A percentile compares a stretch with the other conserved stretches of the same genome.
Conservation (phyloP, 1,140 invertebrate species). For the Drosophila micromelanica region DNA sequence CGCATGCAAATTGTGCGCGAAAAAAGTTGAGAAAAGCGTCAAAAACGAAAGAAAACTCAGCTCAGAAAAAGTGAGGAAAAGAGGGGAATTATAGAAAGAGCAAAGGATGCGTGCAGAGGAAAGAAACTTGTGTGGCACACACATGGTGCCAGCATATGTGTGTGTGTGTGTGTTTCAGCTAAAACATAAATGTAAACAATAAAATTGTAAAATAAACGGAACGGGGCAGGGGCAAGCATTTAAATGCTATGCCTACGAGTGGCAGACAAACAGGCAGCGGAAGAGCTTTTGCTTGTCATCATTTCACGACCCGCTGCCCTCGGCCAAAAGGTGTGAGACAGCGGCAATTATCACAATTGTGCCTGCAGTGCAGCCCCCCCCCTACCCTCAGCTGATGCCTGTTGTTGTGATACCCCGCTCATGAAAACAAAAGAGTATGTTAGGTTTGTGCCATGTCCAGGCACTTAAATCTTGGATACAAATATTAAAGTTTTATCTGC, state of each 20-base stretch:
- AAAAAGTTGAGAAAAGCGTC: conserved; percentile 60
- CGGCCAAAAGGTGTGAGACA: conserved; percentile 74
- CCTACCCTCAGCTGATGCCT: neutral
- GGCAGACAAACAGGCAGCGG: conserved; percentile 67
- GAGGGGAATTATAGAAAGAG: conserved; percentile 15
- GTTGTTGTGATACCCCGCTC: neutral
- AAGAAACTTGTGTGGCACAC: conserved; percentile 62
- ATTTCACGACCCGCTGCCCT: conserved; percentile 71
- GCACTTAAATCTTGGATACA: no score
- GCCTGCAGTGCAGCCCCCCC: conserved; percentile 34
- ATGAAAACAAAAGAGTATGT: no score
- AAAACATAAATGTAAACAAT: conserved; percentile 82
- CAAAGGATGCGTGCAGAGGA: conserved; percentile 22
- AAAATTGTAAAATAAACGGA: conserved; percentile 79
- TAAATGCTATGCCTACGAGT: conserved; percentile 35
- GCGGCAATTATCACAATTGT: conserved; percentile 83
- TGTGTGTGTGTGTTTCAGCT: neutral
- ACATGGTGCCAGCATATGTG: conserved; percentile 22
- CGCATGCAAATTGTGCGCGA: conserved; percentile 81
- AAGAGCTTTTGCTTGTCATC: conserved; percentile 82
- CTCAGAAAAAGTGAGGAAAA: conserved; percentile 5
- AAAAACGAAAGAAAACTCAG: conserved; percentile 56
- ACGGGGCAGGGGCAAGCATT: conserved; percentile 6
- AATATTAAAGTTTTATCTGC: no score
- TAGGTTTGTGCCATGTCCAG: no score